phyloP scores from a whole-genome alignment of 37 sponge, comb jelly and placozoan genomes.

The Ephydatia muelleri region DNA sequence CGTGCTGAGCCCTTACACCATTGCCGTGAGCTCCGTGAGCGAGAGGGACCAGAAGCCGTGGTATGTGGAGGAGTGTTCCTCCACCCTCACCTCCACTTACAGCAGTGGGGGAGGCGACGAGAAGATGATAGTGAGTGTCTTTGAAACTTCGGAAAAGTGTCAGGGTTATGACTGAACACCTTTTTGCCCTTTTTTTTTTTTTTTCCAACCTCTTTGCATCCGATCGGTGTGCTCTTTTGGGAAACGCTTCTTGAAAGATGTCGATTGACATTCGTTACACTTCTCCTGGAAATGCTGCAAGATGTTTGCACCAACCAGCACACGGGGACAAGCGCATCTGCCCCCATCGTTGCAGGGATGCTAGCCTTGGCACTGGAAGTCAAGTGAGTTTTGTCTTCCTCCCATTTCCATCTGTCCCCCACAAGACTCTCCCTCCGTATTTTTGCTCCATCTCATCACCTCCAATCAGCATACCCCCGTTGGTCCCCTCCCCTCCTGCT shows the following conservation, averaged over 20 bases:
- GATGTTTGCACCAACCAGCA: constrained; percentile 60
- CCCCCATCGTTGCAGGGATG: constrained; percentile 84
- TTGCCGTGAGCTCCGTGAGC: constrained; percentile 82
- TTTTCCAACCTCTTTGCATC: not conserved
- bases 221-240: too few relatives aligned
- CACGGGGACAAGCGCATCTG: constrained; percentile 85
- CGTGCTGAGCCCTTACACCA: constrained; percentile 90
- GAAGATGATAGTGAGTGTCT: constrained; percentile 66
- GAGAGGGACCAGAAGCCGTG: constrained; percentile 86
- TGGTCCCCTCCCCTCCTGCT: not conserved
- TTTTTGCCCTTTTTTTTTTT: not conserved
- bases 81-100: constrained; percentile 92
- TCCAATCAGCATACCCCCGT: too few relatives aligned
- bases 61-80: constrained; percentile 94
- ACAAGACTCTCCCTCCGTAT: not conserved
- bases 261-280: not conserved
- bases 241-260: not conserved
- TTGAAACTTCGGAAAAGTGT: constrained; percentile 23
- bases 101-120: constrained; percentile 83
- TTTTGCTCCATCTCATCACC: too few relatives aligned
- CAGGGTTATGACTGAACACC: constrained; percentile 13
- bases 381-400: constrained; percentile 71
- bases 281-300: not conserved
- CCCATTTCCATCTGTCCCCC: not conserved
- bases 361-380: constrained; percentile 89